phyloP scores from a whole-genome alignment of 1,140 invertebrate species.

The Argopecten irradians region DNA sequence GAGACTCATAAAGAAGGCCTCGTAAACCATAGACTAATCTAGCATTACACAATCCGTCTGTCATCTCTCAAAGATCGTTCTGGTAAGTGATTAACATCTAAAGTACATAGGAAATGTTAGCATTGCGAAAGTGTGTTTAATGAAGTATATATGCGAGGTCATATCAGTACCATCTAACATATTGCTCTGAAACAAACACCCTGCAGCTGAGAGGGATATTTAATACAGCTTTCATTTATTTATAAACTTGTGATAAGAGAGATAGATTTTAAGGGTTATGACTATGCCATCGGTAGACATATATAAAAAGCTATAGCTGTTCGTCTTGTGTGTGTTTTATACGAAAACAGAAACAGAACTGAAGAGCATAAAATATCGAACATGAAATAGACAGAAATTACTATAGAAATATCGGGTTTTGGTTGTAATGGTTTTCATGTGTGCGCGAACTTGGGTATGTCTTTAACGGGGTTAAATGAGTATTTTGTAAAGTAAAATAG shows the following conservation, averaged over 20 bases:
- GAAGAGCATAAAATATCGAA: background rate
- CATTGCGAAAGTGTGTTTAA: background rate
- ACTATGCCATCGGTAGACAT: background rate
- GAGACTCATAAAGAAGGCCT: background rate
- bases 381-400: background rate
- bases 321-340: background rate
- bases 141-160: background rate
- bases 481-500: background rate
- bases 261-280: slow-evolving; percentile 1
- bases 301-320: background rate
- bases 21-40: background rate
- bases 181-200: background rate
- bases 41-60: background rate
- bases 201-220: background rate
- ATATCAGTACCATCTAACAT: background rate
- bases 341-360: background rate
- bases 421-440: background rate
- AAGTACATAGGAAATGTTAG: background rate
- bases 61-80: background rate
- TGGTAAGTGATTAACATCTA: background rate
- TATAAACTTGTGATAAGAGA: slow-evolving; percentile 17
- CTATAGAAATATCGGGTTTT: background rate
- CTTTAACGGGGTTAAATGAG: background rate
- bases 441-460: background rate
- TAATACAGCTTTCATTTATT: background rate